phyloP scores from a whole-genome alignment of 2,797 vertebrate species.

The Thunnus albacares region DNA sequence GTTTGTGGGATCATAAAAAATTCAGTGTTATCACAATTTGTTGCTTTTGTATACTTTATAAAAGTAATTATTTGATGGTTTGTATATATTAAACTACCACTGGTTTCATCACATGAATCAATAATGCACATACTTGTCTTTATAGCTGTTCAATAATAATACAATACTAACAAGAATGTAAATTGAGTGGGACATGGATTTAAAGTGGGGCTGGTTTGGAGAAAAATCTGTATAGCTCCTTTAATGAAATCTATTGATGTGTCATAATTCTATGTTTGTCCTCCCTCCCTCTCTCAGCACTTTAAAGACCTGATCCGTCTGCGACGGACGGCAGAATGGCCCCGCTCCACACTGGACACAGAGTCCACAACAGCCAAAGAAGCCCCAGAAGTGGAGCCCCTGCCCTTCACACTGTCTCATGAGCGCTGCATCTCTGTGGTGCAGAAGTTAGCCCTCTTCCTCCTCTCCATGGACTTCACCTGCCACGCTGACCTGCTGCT shows the following conservation, averaged over 20 bases:
- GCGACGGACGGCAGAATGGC: conserved; percentile 97
- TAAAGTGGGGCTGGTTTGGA: not conserved
- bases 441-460: conserved; percentile 97
- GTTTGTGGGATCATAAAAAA: too few species aligned
- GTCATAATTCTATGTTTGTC: not conserved
- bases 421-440: conserved; percentile 98
- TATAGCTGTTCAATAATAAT: not conserved
- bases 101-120: too few species aligned
- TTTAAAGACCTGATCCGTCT: conserved; percentile 99
- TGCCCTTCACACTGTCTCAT: conserved; percentile 97
- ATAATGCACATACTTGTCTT: too few species aligned
- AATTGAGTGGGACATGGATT: not conserved
- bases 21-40: too few species aligned
- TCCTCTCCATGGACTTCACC: conserved; percentile 99
- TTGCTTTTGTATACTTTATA: too few species aligned
- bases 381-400: conserved; percentile 94
- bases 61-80: too few species aligned
- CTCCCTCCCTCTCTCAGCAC: conserved; percentile 84
- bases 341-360: conserved; percentile 94
- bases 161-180: not conserved
- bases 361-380: conserved; percentile 95
- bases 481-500: conserved; percentile 98
- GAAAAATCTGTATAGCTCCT: not conserved
- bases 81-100: too few species aligned
- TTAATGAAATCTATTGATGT: not conserved